Evolutionary conservation across 2,797 vertebrate genomes (phyloP), one percentile per base, ranked within the genome.

Genomic region (Ptychadena robeensis): DNA sequence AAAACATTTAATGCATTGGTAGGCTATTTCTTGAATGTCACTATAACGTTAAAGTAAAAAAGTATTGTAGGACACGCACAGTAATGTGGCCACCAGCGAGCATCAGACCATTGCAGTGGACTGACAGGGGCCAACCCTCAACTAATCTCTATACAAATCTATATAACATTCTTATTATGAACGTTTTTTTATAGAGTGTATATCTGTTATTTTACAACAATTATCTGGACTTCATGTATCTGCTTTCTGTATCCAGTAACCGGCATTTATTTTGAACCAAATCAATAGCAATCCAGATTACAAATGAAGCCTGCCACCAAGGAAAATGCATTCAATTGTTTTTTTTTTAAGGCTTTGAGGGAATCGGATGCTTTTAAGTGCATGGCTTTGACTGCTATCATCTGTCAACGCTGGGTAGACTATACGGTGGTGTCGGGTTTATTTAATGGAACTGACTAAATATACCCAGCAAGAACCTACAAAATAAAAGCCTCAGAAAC

Each of bases 361-460:
- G 64, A 78, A 78, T 22, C 34, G n/a, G 30, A 35, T 67, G 32
- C 40, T 78, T 27, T 53, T 75, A 78, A 11, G 9, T 31, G 11
- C 9, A 69, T 73, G 5, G 30, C 11, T 12, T 81, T 40, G 40
- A 81, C 31, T 48, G 61, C 61, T 27, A 28, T n/a, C 61, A 82
- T 67, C 32, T 57, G 31, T 68, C 10, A 61, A 25, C 59, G 64
- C 18, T 38, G 15, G 11, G 30, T 64, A 12, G 2, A 53, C 28
- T 15, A 57, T 34, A 38, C n/a, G n/a, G n/a, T n/a, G 7, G 44
- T 18, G 5, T n/a, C 22, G 44, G 6, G 6, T 22, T 22, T 44
- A 66, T 32, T 9, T 15, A 66, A 32, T 9, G 32, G 22, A 27
- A 77, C 8, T 37, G 34, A n/a, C 15, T 15, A 27, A 32, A 9